Conservation (phyloP, 1,140 invertebrate species). For the Drosophila guanche region DNA sequence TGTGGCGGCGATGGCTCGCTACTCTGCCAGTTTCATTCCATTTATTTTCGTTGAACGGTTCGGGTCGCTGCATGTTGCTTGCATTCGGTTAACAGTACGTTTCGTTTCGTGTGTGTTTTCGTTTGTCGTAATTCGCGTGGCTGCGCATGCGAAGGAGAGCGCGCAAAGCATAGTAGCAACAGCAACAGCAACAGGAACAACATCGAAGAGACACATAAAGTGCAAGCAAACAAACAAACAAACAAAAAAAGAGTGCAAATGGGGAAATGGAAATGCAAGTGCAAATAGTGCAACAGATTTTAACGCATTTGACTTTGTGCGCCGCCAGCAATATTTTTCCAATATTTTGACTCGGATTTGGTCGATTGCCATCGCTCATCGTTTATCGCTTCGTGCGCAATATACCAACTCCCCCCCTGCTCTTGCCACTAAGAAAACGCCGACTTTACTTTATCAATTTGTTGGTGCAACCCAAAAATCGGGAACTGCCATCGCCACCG, state of each 20-base stretch:
- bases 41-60: too few relatives aligned
- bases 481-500: conserved; percentile 2
- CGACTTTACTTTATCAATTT: conserved; percentile 68
- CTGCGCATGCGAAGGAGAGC: conserved; percentile 61
- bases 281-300: conserved; percentile 43
- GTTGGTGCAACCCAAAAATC: conserved; percentile 15
- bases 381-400: conserved; percentile 56
- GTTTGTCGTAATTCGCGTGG: conserved; percentile 20
- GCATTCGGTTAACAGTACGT: conserved; percentile 4
- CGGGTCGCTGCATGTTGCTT: too few relatives aligned
- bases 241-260: conserved; percentile 34
- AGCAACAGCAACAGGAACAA: conserved; percentile 34
- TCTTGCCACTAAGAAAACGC: conserved; percentile 39
- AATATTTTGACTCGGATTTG: conserved; percentile 35
- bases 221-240: conserved; percentile 18
- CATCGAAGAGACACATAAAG: conserved; percentile 11
- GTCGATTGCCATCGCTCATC: conserved; percentile 39
- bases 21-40: too few relatives aligned
- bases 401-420: conserved; percentile 8
- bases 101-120: neutral
- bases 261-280: conserved; percentile 52
- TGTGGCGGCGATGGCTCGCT: too few relatives aligned
- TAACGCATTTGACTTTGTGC: conserved; percentile 43
- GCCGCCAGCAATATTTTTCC: conserved; percentile 59
- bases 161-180: conserved; percentile 20